These are phyloP conservation scores for Byasa hedistus DNA, from an alignment of 2,888 invertebrate species.

Conservation along the genomic window DNA sequence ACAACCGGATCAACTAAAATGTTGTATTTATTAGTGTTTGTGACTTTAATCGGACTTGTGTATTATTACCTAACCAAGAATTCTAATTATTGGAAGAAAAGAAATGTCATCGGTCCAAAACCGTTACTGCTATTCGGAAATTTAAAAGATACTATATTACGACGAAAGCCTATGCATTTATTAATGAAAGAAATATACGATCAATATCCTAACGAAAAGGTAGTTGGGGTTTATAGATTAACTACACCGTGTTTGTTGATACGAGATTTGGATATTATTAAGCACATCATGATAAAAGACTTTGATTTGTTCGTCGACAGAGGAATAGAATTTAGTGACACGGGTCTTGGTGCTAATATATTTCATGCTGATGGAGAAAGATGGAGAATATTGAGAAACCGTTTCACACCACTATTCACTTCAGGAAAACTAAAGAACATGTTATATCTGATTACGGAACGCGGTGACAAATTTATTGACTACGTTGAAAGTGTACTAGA, in stretches of 20 bases:
- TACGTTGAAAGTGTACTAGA: conserved; percentile 36
- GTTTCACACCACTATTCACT: conserved; percentile 56
- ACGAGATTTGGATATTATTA: conserved; percentile 54
- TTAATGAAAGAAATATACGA: conserved; percentile 46
- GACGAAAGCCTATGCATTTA: conserved; percentile 36
- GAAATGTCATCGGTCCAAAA: conserved; percentile 45
- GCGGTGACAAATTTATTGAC: conserved; percentile 44
- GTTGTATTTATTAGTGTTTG: background rate
- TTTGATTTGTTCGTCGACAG: conserved; percentile 53
- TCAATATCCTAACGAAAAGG: conserved; percentile 48
- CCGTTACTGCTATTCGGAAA: conserved; percentile 52
- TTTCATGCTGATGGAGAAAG: conserved; percentile 52
- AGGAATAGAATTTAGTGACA: conserved; percentile 47
- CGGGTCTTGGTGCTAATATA: conserved; percentile 50
- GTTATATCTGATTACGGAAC: conserved; percentile 48
- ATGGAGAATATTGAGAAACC: conserved; percentile 49
- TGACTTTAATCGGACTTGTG: conserved; percentile 8
- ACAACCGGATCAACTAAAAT: background rate
- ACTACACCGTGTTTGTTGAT: conserved; percentile 49
- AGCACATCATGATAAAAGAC: conserved; percentile 55
- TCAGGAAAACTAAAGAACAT: conserved; percentile 59
- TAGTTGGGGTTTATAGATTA: conserved; percentile 54
- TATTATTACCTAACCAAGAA: conserved; percentile 49
- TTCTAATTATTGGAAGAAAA: conserved; percentile 52
- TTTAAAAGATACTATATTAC: conserved; percentile 40